Evolutionary conservation across 1,140 invertebrate genomes (phyloP).

Genomic region (Tetragnatha versicolor): DNA sequence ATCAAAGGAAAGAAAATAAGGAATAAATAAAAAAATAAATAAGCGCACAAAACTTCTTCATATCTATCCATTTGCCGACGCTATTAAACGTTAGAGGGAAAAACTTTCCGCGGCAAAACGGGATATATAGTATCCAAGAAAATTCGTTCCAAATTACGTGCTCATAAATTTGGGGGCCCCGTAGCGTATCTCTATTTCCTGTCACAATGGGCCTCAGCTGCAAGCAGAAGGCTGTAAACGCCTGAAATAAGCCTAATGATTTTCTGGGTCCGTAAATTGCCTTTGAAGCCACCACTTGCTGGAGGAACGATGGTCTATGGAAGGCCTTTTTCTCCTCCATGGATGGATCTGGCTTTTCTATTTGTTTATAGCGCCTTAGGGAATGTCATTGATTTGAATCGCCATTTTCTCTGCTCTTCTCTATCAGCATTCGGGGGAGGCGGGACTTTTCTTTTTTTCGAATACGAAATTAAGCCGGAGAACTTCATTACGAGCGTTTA

Average conservation of each 20-base stretch:
- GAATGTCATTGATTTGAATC: constrained; percentile 39
- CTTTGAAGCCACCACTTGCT: constrained; percentile 41
- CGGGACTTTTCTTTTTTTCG: too few relatives aligned
- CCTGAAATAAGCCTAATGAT: constrained; percentile 54
- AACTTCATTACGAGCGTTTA: too few relatives aligned
- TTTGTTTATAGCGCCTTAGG: constrained; percentile 36
- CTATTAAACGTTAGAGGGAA: constrained; percentile 5
- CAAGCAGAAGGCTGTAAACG: constrained; percentile 31
- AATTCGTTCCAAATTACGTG: constrained; percentile 47
- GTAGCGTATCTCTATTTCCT: constrained; percentile 25
- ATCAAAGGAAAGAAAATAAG: constrained; percentile 24
- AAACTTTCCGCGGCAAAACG: neutral
- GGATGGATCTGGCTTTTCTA: constrained; percentile 14
- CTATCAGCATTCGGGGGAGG: too few relatives aligned
- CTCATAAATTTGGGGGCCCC: constrained; percentile 37
- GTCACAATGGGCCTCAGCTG: constrained; percentile 46
- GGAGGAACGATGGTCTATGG: neutral
- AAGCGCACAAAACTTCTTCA: neutral
- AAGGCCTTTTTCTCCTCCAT: constrained; percentile 2
- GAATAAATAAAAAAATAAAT: neutral
- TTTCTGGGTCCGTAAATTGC: constrained; percentile 49
- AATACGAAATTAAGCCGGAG: too few relatives aligned
- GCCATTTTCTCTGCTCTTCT: too few relatives aligned
- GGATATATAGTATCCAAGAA: constrained; percentile 1
- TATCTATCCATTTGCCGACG: neutral